These are phyloP conservation scores for Abrostola triplasia DNA, from an alignment of 2,888 invertebrate genomes.

Conservation along the genomic window DNA sequence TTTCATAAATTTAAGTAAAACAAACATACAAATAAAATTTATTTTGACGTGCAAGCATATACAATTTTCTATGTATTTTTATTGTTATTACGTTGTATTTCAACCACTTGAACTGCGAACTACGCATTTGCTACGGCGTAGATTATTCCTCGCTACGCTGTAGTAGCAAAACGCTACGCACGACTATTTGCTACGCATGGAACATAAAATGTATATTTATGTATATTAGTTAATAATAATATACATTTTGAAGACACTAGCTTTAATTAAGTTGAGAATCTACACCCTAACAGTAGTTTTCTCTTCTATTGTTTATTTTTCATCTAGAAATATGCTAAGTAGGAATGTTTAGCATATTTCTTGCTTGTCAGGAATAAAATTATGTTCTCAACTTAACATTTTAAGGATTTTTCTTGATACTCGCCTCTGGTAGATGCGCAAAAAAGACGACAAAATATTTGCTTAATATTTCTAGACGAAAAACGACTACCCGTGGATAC, in stretches of 20 bases:
- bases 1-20: too few species aligned
- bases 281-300: not conserved
- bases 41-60: not conserved
- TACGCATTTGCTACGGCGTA: slow-evolving; percentile 3
- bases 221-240: not conserved
- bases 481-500: too few species aligned
- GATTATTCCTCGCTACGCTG: not conserved
- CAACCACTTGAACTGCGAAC: not conserved
- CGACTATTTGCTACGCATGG: not conserved
- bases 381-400: not conserved
- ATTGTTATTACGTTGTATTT: not conserved
- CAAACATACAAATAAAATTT: too few species aligned
- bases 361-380: not conserved
- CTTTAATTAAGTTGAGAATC: not conserved
- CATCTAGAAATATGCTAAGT: slow-evolving; percentile 1
- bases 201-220: not conserved
- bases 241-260: not conserved
- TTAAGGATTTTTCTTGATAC: not conserved
- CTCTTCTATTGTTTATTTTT: not conserved
- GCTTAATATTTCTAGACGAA: not conserved
- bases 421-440: not conserved
- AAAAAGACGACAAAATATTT: not conserved
- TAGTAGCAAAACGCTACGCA: slow-evolving; percentile 4
- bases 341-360: not conserved
- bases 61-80: not conserved